Conservation (phyloP, 2,888 invertebrate species). For the Cephus nigrinus region DNA sequence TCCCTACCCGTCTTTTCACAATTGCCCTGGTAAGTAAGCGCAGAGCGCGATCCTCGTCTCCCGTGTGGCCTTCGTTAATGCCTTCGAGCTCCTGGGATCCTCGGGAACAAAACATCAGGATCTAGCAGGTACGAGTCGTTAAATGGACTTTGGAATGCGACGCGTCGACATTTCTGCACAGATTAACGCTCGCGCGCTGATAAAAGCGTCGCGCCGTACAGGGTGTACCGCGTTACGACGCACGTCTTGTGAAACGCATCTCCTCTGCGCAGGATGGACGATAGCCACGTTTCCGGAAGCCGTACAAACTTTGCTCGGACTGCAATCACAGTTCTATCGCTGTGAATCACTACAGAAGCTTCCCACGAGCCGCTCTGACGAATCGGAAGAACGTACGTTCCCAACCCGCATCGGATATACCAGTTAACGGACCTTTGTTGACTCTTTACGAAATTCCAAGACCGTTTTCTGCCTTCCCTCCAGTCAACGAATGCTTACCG, state of each 20-base stretch:
- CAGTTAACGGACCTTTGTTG: not conserved
- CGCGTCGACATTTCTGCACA: slow-evolving; percentile 33
- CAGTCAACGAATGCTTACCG: not conserved
- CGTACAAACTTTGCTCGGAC: not conserved
- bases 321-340: not conserved
- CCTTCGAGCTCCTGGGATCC: not conserved
- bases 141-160: slow-evolving; percentile 38
- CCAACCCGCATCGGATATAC: not conserved
- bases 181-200: not conserved
- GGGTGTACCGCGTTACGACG: slow-evolving; percentile 9
- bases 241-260: slow-evolving; percentile 14
- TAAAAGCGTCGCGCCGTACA: not conserved
- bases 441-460: not conserved
- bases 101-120: not conserved
- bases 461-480: not conserved
- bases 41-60: not conserved
- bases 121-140: slow-evolving; percentile 24
- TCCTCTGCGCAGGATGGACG: not conserved
- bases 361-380: not conserved
- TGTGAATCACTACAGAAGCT: not conserved
- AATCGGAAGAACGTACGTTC: not conserved
- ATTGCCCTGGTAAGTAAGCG: not conserved
- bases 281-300: not conserved
- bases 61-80: not conserved
- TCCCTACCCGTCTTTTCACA: not conserved